Base-by-base conservation (phyloP, 2,113 vertebrate species). In the Porphyrio hochstetteri region DNA sequence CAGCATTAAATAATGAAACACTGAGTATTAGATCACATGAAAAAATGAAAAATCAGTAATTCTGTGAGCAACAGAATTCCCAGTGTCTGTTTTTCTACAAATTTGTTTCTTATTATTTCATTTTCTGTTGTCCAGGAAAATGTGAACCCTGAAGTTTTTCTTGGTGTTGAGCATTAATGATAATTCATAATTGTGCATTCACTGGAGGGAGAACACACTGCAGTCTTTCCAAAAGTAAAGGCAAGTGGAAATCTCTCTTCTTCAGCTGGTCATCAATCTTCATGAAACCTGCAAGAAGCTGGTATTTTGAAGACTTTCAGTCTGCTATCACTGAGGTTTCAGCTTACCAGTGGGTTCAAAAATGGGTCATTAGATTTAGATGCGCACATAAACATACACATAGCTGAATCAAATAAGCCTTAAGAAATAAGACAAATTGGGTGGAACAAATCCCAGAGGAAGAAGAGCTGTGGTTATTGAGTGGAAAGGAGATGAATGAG, bases 371-470 rank as follows among this genome's bases (percentile, higher is more conserved):
- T 95, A 86, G 76, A 55, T 93, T 94, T 81, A 74, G 86, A 88
- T 93, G 80, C 52, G 86, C 86, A 33, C 60, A 92, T 94, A 94
- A 95, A 92, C 83, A 92, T 56, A 94, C 80, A 78, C 83, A 86
- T 23, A 92, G 92, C 64, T 91, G 95, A 92, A 86, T 68, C 86
- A 95, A 93, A 95, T 81, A 94, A 75, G 80, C 96, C 82, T 94
- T 92, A 86, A 96, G 91, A 95, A 96, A 95, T 44, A 94, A 86
- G 90, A 86, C 46, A 92, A 94, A 96, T 81, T 94, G 93, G 38
- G 92, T 90, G 90, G 90, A 96, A 96, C 59, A 82, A 96, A 94
- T 93, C 88, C 80, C 68, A 63, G 59, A 82, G 87, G 84, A 95
- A 72, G 90, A 95, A 38, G 69, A 90, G 56, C 59, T 90, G 60